phyloP scores from a whole-genome alignment of 1,140 invertebrate species.

The Zaprionus capensis region DNA sequence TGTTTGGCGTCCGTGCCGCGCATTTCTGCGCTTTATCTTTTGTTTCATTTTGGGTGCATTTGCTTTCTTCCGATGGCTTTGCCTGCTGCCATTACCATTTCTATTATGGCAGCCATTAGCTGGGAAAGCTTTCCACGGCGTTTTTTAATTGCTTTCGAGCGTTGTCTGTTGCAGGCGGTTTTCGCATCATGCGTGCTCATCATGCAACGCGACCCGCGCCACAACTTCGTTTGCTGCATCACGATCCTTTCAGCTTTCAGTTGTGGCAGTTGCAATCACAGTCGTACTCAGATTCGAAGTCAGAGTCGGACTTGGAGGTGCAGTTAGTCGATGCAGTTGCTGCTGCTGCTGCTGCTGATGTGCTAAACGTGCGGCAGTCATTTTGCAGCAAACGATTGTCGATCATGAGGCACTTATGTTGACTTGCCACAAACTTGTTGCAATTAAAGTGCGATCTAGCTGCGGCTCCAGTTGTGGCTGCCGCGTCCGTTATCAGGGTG shows the following conservation, averaged over 20 bases:
- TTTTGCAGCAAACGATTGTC: slow-evolving; percentile 80
- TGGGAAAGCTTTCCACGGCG: slow-evolving; percentile 54
- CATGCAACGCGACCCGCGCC: slow-evolving; percentile 38
- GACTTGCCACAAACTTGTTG: slow-evolving; percentile 54
- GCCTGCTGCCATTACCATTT: slow-evolving; percentile 57
- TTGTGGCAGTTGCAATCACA: slow-evolving; percentile 13
- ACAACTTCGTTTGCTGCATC: slow-evolving; percentile 40
- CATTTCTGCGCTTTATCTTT: slow-evolving; percentile 5
- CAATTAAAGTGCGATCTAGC: slow-evolving; percentile 61
- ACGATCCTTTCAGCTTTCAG: slow-evolving; percentile 47
- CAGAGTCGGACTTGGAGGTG: slow-evolving; percentile 8
- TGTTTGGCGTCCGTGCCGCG: background rate
- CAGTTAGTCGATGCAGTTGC: slow-evolving; percentile 1
- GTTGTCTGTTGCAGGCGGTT: slow-evolving; percentile 42
- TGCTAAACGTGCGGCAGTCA: slow-evolving; percentile 79
- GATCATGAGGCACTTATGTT: slow-evolving; percentile 65
- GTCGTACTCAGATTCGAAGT: slow-evolving; percentile 1
- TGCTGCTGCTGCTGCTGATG: slow-evolving; percentile 50
- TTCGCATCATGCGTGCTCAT: slow-evolving; percentile 49
- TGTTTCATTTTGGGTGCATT: slow-evolving; percentile 21
- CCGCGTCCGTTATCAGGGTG: slow-evolving; percentile 37
- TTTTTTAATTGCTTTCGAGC: slow-evolving; percentile 67
- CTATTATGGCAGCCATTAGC: slow-evolving; percentile 64
- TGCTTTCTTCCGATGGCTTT: slow-evolving; percentile 44
- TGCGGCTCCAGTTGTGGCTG: slow-evolving; percentile 9